Percentiles rank a stretch among this genome's conserved stretches.
phyloP scores from a whole-genome alignment of 2,888 invertebrate species.

The Thyatira batis region DNA sequence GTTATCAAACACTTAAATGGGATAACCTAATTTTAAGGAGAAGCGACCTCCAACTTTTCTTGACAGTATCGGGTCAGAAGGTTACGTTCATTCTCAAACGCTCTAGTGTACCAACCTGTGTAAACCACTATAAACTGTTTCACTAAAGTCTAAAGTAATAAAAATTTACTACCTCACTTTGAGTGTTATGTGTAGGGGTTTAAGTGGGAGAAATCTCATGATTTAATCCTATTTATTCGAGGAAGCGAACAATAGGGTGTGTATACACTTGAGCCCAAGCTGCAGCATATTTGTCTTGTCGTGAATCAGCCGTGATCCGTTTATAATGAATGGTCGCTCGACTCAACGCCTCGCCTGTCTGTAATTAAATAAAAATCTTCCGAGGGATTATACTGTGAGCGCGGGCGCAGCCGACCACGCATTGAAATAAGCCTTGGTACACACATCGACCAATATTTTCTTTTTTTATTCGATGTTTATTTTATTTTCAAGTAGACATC shows the following conservation, averaged over 20 bases:
- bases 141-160: not conserved
- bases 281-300: conserved; percentile 38
- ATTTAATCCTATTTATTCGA: conserved; percentile 18
- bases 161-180: not conserved
- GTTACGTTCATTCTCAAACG: not conserved
- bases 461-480: not conserved
- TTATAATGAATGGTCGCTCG: conserved; percentile 41
- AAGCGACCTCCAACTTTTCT: conserved; percentile 14
- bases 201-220: conserved; percentile 6
- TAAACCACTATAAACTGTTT: not conserved
- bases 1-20: conserved; percentile 57
- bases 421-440: conserved; percentile 21
- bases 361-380: conserved; percentile 61
- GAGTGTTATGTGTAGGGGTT: not conserved
- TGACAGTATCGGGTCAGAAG: conserved; percentile 4
- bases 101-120: not conserved
- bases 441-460: conserved; percentile 10
- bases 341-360: conserved; percentile 47
- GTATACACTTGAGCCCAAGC: conserved; percentile 23
- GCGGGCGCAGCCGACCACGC: conserved; percentile 39
- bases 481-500: too few species aligned
- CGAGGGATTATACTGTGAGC: conserved; percentile 48
- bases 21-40: conserved; percentile 35
- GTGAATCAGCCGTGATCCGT: conserved; percentile 42
- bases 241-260: conserved; percentile 16